Base-by-base conservation (phyloP, 1,140 invertebrate species). In the Adelges cooleyi region DNA sequence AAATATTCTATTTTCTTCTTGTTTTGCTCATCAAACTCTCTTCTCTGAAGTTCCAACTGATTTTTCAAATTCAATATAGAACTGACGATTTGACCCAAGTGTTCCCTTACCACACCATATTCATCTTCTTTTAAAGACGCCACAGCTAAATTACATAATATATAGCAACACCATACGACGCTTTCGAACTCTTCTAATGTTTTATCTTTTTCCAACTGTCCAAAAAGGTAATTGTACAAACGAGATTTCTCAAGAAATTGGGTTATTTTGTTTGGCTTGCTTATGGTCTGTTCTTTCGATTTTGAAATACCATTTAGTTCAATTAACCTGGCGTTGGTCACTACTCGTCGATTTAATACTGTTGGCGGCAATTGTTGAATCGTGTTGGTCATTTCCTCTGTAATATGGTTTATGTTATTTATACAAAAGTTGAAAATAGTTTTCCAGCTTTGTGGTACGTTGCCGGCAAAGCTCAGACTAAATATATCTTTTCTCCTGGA, bases 131-230 rank as follows among this genome's bases (percentile, higher is more conserved):
- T 48, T 48, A 62, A 62, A 15, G 56, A 62, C 27, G 44, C 56
- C 1, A 62, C 56, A 48, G 56, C 42, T 17, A 62, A 48, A 48
- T 62, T 62, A 15, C 40, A 62, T 23, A 62, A 36, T 48, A 62
- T 62, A 46, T 62, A 48, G 33, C 56, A 62, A 33, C 56, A 62
- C 56, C 56, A 62, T 23, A 62, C 56, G 10, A 42, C 44, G 20
- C 8, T 8, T 62, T 62, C 56, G 22, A 62, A 33, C 11, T 62
- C 56, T 46, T 62, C 56, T 15, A 62, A 15, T 20, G 44, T 11
- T 33, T 62, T 62, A 8, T 22, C 42, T 62, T 62, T 48, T 8
- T 46, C 25, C 6, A 62, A 62, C 20, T 10, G 18, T 33, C 56
- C 56, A 62, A 62, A 62, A 20, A 62, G 20, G 13, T 48, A 62